Percentiles rank a stretch among this genome's conserved stretches.
phyloP scores from a whole-genome alignment of 1,140 invertebrate genomes.

The Ceratina japonica region DNA sequence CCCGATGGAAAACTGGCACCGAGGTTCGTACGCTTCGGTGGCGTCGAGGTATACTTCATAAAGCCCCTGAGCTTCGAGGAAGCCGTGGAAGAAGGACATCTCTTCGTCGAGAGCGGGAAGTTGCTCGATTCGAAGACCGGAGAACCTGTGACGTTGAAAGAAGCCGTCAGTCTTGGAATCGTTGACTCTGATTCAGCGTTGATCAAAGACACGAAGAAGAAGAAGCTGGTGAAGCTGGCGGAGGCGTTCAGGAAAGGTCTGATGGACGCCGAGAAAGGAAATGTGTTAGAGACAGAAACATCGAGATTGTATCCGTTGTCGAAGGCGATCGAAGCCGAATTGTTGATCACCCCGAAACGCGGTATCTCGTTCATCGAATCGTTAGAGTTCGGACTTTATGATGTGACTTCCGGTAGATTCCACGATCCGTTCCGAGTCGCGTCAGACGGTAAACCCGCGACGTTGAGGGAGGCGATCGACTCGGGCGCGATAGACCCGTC shows the following conservation, averaged over 20 bases:
- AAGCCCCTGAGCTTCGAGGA: conserved; percentile 88
- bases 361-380: conserved; percentile 90
- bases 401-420: conserved; percentile 88
- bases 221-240: conserved; percentile 89
- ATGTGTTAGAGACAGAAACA: conserved; percentile 89
- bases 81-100: conserved; percentile 85
- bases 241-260: conserved; percentile 92
- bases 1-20: conserved; percentile 81
- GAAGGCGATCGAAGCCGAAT: conserved; percentile 87
- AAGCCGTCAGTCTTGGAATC: conserved; percentile 89
- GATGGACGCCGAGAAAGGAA: conserved; percentile 92
- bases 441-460: conserved; percentile 84
- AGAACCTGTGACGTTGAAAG: conserved; percentile 88
- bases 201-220: conserved; percentile 91
- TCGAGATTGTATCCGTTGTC: conserved; percentile 88
- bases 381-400: conserved; percentile 90
- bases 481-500: conserved; percentile 91
- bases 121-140: conserved; percentile 87
- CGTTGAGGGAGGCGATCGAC: conserved; percentile 87
- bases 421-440: conserved; percentile 85
- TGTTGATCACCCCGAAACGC: conserved; percentile 87
- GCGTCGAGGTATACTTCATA: conserved; percentile 84
- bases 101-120: conserved; percentile 87
- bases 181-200: conserved; percentile 93
- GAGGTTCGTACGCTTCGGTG: conserved; percentile 87